phyloP scores from a whole-genome alignment of 1,140 invertebrate species.

The Alviniconcha marisindica region DNA sequence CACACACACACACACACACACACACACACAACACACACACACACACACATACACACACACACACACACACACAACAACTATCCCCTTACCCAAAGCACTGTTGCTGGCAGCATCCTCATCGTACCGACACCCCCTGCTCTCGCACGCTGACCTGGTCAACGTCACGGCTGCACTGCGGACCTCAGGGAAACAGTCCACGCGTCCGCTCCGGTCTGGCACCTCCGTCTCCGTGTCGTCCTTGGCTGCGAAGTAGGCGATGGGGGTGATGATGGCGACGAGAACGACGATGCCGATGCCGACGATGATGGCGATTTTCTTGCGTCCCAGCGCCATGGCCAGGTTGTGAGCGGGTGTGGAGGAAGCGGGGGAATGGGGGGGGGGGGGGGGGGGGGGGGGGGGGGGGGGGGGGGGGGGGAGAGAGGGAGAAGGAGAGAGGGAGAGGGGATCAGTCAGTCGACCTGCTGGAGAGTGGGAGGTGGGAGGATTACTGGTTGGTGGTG shows the following conservation, averaged over 20 bases:
- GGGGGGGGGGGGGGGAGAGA: no score
- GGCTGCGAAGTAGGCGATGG: slow-evolving; percentile 49
- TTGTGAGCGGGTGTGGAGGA: no score
- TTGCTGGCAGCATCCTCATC: neutral
- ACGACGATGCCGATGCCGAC: slow-evolving; percentile 46
- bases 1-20: no score
- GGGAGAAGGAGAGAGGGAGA: no score
- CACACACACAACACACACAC: no score
- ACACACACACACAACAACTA: no score
- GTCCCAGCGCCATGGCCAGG: slow-evolving; percentile 26
- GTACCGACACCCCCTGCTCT: slow-evolving; percentile 54
- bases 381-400: no score
- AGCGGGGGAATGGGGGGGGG: no score
- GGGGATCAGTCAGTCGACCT: no score
- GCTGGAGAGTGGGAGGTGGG: no score
- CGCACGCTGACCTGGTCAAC: slow-evolving; percentile 51
- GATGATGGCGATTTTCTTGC: slow-evolving; percentile 41
- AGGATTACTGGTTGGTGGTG: no score
- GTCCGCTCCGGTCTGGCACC: slow-evolving; percentile 17
- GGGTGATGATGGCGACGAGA: slow-evolving; percentile 55
- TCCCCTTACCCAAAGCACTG: neutral
- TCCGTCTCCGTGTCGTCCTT: slow-evolving; percentile 37
- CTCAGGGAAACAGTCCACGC: slow-evolving; percentile 63
- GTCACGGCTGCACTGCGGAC: slow-evolving; percentile 35
- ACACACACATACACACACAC: no score